phyloP scores from a whole-genome alignment of 2,888 invertebrate species.

The Rhagonycha lutea region DNA sequence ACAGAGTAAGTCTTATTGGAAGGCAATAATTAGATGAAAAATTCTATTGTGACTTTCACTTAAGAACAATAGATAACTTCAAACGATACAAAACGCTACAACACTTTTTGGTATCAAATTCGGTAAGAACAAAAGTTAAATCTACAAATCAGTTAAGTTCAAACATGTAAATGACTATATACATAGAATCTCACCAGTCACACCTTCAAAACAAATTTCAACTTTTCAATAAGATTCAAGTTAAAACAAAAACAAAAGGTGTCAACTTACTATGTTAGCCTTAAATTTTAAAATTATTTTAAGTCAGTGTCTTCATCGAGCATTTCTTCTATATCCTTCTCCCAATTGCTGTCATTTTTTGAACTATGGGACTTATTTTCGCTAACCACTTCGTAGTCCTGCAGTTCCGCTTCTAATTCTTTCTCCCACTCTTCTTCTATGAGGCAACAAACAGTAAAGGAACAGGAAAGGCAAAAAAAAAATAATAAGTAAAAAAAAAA shows the following conservation, averaged over 20 bases:
- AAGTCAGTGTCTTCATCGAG: conserved; percentile 52
- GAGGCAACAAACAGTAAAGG: conserved; percentile 40
- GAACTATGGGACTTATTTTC: conserved; percentile 59
- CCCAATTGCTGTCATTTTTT: conserved; percentile 51
- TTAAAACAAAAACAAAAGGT: background rate
- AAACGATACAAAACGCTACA: background rate
- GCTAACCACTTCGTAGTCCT: conserved; percentile 90
- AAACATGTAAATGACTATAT: background rate
- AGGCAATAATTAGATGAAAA: background rate
- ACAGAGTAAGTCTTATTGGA: background rate
- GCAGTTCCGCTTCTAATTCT: conserved; percentile 92
- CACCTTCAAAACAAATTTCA: background rate
- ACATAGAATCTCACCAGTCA: background rate
- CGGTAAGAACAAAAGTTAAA: background rate
- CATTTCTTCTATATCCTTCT: conserved; percentile 54
- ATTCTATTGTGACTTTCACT: background rate
- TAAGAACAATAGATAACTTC: background rate
- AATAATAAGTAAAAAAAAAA: conserved; percentile 15
- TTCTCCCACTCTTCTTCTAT: conserved; percentile 90
- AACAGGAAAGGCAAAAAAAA: conserved; percentile 45
- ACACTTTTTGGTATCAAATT: background rate
- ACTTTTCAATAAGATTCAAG: background rate
- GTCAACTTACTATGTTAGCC: background rate
- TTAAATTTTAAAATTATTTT: conserved; percentile 43
- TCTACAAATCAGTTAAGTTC: background rate